Conservation (phyloP, 1,140 invertebrate species). For the Drosophila kohkoa region DNA sequence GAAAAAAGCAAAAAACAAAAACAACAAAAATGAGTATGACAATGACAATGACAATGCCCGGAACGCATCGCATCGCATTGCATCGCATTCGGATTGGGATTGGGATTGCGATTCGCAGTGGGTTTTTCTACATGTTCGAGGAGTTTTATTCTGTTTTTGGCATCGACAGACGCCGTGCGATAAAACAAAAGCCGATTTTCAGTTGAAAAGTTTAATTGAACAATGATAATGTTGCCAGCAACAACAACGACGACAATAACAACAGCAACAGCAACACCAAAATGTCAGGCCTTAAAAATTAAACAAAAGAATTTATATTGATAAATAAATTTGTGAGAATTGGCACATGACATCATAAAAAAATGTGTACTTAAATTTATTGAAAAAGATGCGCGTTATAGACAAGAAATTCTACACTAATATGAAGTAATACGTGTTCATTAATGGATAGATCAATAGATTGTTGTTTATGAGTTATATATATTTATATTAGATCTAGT, state of each 20-base stretch:
- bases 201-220: constrained; percentile 83
- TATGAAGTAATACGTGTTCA: not conserved
- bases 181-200: constrained; percentile 83
- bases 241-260: constrained; percentile 25
- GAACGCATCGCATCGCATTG: constrained; percentile 34
- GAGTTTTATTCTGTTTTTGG: constrained; percentile 70
- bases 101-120: constrained; percentile 17
- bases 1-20: constrained; percentile 26
- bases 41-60: constrained; percentile 69
- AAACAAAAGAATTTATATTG: constrained; percentile 54
- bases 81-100: constrained; percentile 37
- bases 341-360: constrained; percentile 30
- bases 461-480: too few relatives aligned
- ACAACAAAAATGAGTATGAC: constrained; percentile 27
- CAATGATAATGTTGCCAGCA: constrained; percentile 75
- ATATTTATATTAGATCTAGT: too few relatives aligned
- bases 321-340: constrained; percentile 32
- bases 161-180: constrained; percentile 67
- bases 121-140: constrained; percentile 30
- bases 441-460: too few relatives aligned
- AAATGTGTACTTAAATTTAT: constrained; percentile 3
- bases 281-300: constrained; percentile 57
- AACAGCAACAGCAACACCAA: constrained; percentile 40
- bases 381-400: not conserved
- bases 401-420: not conserved